Evolutionary conservation across 2,797 vertebrate genomes (phyloP).

Genomic region (Cyclura pinguis): DNA sequence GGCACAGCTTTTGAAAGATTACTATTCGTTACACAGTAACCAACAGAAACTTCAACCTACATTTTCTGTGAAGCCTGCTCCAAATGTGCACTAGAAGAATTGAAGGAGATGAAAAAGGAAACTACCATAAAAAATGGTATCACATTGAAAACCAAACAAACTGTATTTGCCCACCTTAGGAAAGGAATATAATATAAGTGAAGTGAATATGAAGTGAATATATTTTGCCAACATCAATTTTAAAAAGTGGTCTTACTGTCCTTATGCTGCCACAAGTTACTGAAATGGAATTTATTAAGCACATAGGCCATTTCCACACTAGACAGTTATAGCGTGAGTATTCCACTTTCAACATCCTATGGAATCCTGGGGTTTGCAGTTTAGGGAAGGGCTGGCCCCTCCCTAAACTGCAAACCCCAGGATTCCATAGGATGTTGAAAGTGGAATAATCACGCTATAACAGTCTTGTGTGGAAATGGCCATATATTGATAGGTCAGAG

Average conservation of each 20-base stretch:
- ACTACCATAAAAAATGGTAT: neutral
- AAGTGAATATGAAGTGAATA: no score
- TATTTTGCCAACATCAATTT: no score
- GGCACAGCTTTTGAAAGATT: neutral
- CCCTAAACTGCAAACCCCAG: no score
- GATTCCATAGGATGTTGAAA: no score
- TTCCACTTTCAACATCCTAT: no score
- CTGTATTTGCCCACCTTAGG: neutral
- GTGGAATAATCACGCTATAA: no score
- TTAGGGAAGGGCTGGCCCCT: no score
- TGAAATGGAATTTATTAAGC: neutral
- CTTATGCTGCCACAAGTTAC: neutral
- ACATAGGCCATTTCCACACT: neutral
- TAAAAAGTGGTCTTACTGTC: neutral
- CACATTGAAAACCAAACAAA: accelerated
- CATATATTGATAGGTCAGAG: neutral
- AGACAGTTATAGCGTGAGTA: no score
- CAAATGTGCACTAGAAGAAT: neutral
- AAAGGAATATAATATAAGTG: accelerated
- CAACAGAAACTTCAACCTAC: neutral
- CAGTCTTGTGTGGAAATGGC: no score
- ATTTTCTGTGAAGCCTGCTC: neutral
- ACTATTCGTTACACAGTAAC: neutral
- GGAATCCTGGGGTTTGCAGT: no score
- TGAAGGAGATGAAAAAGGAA: neutral